Evolutionary conservation across 1,140 invertebrate species (phyloP).

Genomic region (Globodera ellingtonae): DNA sequence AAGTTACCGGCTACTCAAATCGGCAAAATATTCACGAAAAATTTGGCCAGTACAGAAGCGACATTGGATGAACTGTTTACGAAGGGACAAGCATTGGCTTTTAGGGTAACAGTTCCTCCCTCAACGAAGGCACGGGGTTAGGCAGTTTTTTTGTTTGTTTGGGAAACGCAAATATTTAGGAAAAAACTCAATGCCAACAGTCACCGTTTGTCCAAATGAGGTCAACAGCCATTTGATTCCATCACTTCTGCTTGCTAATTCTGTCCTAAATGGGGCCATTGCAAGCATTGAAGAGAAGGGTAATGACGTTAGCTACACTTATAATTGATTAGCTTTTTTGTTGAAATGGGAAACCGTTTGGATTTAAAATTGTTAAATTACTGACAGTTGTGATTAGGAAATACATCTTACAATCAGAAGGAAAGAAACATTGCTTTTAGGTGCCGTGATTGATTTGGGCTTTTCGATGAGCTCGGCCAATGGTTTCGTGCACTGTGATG

Average conservation of each 20-base stretch:
- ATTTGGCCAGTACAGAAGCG: slow-evolving; percentile 33
- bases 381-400: too few relatives aligned
- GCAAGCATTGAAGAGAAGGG: slow-evolving; percentile 62
- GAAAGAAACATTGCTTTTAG: slow-evolving; percentile 35
- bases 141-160: background rate
- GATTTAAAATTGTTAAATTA: too few relatives aligned
- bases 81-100: slow-evolving; percentile 20
- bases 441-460: slow-evolving; percentile 55
- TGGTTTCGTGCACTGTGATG: slow-evolving; percentile 50
- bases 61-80: slow-evolving; percentile 57
- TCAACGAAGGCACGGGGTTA: slow-evolving; percentile 4
- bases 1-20: slow-evolving; percentile 41
- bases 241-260: slow-evolving; percentile 31
- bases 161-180: slow-evolving; percentile 28
- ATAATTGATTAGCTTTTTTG: too few relatives aligned
- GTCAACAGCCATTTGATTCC: slow-evolving; percentile 56
- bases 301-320: slow-evolving; percentile 4
- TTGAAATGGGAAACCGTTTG: too few relatives aligned
- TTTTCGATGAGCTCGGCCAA: slow-evolving; percentile 36
- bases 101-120: background rate
- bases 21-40: slow-evolving; percentile 40
- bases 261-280: slow-evolving; percentile 52
- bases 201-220: slow-evolving; percentile 48
- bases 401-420: too few relatives aligned
- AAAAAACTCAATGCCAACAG: slow-evolving; percentile 30